Conservation (phyloP, 2,888 invertebrate genomes). For the Choristoneura rosaceana region DNA sequence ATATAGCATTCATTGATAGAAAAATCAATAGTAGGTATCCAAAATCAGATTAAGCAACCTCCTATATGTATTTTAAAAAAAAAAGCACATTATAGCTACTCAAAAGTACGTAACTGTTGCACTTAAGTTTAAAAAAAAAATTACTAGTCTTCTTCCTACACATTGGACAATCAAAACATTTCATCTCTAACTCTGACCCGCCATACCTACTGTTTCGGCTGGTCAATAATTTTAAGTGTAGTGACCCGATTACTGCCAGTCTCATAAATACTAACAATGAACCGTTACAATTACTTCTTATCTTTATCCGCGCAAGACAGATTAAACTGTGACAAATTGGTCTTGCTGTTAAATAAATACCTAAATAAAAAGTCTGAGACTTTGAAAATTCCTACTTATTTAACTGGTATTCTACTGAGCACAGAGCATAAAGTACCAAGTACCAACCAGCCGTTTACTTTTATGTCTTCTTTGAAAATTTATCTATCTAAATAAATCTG, state of each 20-base stretch:
- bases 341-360: background rate
- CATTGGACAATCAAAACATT: constrained; percentile 16
- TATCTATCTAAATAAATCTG: no score
- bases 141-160: constrained; percentile 27
- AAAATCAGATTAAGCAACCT: no score
- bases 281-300: constrained; percentile 63
- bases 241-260: constrained; percentile 46
- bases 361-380: background rate
- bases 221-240: constrained; percentile 43
- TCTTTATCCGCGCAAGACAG: constrained; percentile 59
- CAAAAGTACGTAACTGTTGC: no score
- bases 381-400: background rate
- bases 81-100: no score
- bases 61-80: no score
- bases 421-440: background rate
- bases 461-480: no score
- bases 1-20: no score
- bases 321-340: background rate
- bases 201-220: constrained; percentile 28
- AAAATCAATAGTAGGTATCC: no score
- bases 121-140: no score
- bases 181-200: constrained; percentile 23
- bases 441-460: no score
- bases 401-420: background rate
- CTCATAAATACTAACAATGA: constrained; percentile 53